phyloP scores from a whole-genome alignment of 1,140 invertebrate species.

The Spodoptera litura region DNA sequence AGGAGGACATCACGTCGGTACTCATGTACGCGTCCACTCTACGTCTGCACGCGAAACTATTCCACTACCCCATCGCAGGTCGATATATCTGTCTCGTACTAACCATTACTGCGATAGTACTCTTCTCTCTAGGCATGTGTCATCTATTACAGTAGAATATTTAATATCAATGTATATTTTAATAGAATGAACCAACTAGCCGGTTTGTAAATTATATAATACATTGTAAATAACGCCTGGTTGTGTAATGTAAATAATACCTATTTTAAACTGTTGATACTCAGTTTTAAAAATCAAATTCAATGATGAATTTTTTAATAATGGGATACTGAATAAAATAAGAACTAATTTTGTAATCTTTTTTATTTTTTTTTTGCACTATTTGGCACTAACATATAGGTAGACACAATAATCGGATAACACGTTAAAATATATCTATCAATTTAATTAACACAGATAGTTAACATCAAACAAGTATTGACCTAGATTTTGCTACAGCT shows the following conservation, averaged over 20 bases:
- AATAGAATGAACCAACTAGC: conserved; percentile 1
- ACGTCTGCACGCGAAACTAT: conserved; percentile 90
- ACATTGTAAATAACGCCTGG: background rate
- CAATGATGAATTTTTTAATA: too few relatives aligned
- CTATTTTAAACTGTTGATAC: background rate
- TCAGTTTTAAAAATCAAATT: background rate
- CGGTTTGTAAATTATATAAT: too few relatives aligned
- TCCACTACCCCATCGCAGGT: conserved; percentile 90
- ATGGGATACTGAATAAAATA: background rate
- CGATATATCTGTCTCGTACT: conserved; percentile 89
- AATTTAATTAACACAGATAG: too few relatives aligned
- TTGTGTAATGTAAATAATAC: conserved; percentile 12
- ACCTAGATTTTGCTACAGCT: too few relatives aligned
- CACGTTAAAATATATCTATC: conserved; percentile 10
- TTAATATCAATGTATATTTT: background rate
- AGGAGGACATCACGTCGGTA: conserved; percentile 91
- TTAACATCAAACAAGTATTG: too few relatives aligned
- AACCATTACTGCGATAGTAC: conserved; percentile 86
- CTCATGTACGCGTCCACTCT: conserved; percentile 92
- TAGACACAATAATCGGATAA: background rate
- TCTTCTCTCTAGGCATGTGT: conserved; percentile 90
- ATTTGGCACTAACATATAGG: conserved; percentile 30
- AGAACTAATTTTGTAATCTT: background rate
- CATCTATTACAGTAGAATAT: conserved; percentile 77
- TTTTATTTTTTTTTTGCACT: conserved; percentile 35